Conservation (phyloP, 2,797 vertebrate genomes). For the Enteromius treurensis region DNA sequence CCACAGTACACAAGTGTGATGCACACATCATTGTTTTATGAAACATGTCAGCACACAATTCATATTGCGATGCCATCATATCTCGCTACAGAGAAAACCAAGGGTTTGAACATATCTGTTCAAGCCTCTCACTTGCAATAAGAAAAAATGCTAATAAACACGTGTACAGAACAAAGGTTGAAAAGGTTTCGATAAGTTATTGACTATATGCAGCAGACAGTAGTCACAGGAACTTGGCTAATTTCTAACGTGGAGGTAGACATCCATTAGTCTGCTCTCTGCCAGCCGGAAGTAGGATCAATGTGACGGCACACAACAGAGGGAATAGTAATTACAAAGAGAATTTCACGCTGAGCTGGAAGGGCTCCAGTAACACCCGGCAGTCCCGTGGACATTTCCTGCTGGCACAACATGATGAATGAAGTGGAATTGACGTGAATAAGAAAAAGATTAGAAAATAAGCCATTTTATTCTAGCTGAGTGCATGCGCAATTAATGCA, state of each 20-base stretch:
- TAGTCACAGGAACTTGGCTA: conserved; percentile 24
- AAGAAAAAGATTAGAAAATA: conserved; percentile 80
- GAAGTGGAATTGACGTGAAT: conserved; percentile 71
- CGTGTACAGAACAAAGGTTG: background rate
- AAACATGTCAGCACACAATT: background rate
- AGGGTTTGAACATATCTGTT: background rate
- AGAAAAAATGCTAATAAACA: conserved; percentile 7
- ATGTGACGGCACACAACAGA: conserved; percentile 41
- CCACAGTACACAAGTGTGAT: background rate
- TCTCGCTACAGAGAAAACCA: background rate
- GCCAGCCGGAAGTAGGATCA: conserved; percentile 34
- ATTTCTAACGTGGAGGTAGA: conserved; percentile 6
- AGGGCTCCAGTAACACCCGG: conserved; percentile 54
- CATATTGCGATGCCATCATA: background rate
- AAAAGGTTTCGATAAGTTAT: background rate
- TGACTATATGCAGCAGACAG: background rate
- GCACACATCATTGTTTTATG: background rate
- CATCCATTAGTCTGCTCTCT: conserved; percentile 23
- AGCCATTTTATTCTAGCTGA: conserved; percentile 76
- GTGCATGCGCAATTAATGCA: conserved; percentile 77
- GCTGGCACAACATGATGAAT: conserved; percentile 68
- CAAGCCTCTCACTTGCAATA: conserved; percentile 13
- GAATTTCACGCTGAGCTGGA: conserved; percentile 53
- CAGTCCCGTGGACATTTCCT: conserved; percentile 57
- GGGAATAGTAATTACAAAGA: conserved; percentile 62